Conservation (phyloP, 2,113 vertebrate genomes). For the Deroptyus accipitrinus region DNA sequence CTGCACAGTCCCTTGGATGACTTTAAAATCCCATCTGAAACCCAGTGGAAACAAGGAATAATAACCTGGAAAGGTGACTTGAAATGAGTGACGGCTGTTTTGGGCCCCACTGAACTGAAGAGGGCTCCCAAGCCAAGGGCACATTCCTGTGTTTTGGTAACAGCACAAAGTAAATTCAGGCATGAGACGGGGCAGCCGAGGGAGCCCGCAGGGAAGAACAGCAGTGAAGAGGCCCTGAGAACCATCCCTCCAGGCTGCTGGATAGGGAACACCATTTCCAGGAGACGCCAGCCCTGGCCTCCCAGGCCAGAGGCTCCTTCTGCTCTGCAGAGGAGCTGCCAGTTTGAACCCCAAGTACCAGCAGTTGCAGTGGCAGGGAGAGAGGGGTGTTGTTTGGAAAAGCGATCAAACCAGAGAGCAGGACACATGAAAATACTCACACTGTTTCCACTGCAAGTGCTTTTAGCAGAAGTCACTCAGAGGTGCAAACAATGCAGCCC, state of each 20-base stretch:
- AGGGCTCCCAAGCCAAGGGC: background rate
- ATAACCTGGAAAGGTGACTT: background rate
- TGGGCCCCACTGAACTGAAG: background rate
- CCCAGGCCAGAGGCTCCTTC: background rate
- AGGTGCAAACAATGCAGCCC: background rate
- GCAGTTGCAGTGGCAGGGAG: background rate
- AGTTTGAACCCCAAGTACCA: background rate
- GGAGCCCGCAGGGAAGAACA: background rate
- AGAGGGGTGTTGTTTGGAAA: background rate
- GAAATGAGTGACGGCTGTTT: background rate
- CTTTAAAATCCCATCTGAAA: background rate
- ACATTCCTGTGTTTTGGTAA: background rate
- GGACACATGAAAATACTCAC: background rate
- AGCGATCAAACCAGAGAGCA: background rate
- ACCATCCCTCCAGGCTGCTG: background rate
- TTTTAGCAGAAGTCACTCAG: background rate
- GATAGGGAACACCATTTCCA: accelerated
- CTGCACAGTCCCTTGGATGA: background rate
- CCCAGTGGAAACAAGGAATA: background rate
- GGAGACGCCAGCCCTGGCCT: background rate
- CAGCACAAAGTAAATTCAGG: background rate
- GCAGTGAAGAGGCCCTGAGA: background rate
- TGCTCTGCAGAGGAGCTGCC: background rate
- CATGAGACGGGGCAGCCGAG: background rate
- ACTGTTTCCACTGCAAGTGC: background rate